These are phyloP conservation scores for Bathynomus jamesi DNA, from an alignment of 1,140 invertebrate species.

Conservation along the genomic window DNA sequence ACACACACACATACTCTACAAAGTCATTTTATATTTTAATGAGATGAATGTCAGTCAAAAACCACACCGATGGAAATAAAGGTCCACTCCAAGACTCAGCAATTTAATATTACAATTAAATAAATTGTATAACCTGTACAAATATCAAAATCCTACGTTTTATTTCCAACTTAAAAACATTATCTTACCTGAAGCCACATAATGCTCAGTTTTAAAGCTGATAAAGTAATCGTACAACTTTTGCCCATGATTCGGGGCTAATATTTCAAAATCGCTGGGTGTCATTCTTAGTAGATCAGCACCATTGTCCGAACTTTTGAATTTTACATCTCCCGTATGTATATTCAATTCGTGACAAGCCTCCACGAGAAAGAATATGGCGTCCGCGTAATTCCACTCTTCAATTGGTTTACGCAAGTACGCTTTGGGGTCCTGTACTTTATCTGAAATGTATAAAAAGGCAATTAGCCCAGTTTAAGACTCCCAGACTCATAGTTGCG, in stretches of 20 bases:
- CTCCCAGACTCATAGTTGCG: too few relatives aligned
- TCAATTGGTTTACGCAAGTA: conserved; percentile 5
- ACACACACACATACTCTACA: background rate
- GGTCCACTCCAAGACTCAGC: too few relatives aligned
- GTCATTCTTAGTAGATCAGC: conserved; percentile 1
- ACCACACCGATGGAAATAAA: too few relatives aligned
- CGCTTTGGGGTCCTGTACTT: background rate
- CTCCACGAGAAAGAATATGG: conserved; percentile 8
- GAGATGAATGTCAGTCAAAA: too few relatives aligned
- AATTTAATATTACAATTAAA: too few relatives aligned
- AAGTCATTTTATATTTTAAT: background rate
- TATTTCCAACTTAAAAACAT: background rate
- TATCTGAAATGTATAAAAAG: background rate
- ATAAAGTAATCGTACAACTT: conserved; percentile 12
- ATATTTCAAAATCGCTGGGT: conserved; percentile 9
- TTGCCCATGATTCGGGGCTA: conserved; percentile 7
- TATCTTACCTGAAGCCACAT: background rate
- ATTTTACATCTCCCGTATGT: conserved; percentile 4
- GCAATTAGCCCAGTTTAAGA: too few relatives aligned
- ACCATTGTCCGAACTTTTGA: conserved; percentile 11
- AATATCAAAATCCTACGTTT: too few relatives aligned
- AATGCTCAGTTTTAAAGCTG: background rate
- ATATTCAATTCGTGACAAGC: conserved; percentile 7
- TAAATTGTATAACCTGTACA: too few relatives aligned
- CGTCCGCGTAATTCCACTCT: conserved; percentile 4